phyloP scores from a whole-genome alignment of 2,113 vertebrate species.

The Zosterops borbonicus region DNA sequence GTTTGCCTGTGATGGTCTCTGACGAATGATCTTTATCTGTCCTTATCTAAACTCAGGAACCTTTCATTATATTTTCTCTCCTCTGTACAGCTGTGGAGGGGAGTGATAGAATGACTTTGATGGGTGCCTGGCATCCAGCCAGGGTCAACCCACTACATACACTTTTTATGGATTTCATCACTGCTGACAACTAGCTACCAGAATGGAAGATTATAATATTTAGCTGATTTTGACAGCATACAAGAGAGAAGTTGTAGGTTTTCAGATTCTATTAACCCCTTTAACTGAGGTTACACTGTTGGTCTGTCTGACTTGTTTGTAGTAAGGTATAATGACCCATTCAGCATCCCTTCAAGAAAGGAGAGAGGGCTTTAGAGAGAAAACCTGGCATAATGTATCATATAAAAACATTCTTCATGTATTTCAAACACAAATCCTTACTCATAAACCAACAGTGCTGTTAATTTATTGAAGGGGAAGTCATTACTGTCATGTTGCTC shows the following conservation, averaged over 20 bases:
- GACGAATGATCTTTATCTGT: background rate
- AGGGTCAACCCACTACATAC: background rate
- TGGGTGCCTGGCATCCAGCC: background rate
- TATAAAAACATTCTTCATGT: background rate
- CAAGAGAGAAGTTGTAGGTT: background rate
- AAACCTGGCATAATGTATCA: background rate
- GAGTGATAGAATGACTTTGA: background rate
- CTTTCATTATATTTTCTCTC: background rate
- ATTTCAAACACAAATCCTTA: background rate
- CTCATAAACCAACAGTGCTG: background rate
- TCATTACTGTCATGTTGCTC: background rate
- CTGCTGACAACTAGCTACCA: background rate
- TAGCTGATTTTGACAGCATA: background rate
- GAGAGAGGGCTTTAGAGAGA: background rate
- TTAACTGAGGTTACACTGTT: background rate
- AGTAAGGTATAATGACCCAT: background rate
- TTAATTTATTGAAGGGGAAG: background rate
- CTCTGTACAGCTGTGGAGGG: background rate
- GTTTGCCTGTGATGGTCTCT: accelerated
- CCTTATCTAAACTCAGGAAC: background rate
- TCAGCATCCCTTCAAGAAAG: background rate
- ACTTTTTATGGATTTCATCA: background rate
- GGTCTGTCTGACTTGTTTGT: background rate
- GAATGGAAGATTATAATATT: background rate
- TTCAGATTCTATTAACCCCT: background rate